phyloP scores from a whole-genome alignment of 2,888 invertebrate genomes.

The Coelinius sp. region DNA sequence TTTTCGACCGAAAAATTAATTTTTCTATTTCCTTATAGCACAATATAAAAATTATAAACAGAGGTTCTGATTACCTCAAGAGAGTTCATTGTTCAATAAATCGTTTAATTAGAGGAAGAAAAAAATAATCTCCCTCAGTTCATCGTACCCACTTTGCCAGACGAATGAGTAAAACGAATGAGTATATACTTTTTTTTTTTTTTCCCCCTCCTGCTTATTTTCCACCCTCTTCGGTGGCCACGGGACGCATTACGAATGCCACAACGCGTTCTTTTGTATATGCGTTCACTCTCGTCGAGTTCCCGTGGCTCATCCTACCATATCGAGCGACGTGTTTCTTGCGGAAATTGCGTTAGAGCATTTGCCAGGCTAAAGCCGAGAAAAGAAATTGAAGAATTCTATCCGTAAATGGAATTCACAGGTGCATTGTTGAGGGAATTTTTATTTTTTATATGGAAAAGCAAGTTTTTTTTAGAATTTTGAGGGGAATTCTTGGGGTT shows the following conservation, averaged over 20 bases:
- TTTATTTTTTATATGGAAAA: background rate
- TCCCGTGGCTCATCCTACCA: conserved; percentile 20
- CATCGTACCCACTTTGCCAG: conserved; percentile 14
- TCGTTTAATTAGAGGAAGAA: background rate
- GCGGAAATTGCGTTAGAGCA: conserved; percentile 24
- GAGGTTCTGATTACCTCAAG: background rate
- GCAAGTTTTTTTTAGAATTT: conserved; percentile 3
- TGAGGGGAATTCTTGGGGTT: background rate
- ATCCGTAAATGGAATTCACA: conserved; percentile 2
- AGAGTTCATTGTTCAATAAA: background rate
- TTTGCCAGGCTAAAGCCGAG: background rate
- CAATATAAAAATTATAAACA: background rate
- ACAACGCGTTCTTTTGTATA: conserved; percentile 24
- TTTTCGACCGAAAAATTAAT: too few species aligned
- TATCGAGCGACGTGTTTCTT: conserved; percentile 12
- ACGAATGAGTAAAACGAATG: conserved; percentile 11
- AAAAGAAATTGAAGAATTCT: background rate
- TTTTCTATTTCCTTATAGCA: too few species aligned
- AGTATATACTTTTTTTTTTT: background rate
- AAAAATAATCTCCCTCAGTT: background rate
- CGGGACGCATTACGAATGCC: conserved; percentile 14
- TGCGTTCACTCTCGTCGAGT: conserved; percentile 16
- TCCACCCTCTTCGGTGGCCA: conserved; percentile 5
- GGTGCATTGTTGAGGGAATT: background rate
- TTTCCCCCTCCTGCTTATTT: background rate